Evolutionary conservation across 1,140 invertebrate species (phyloP).

Genomic region (Amyelois transitella): DNA sequence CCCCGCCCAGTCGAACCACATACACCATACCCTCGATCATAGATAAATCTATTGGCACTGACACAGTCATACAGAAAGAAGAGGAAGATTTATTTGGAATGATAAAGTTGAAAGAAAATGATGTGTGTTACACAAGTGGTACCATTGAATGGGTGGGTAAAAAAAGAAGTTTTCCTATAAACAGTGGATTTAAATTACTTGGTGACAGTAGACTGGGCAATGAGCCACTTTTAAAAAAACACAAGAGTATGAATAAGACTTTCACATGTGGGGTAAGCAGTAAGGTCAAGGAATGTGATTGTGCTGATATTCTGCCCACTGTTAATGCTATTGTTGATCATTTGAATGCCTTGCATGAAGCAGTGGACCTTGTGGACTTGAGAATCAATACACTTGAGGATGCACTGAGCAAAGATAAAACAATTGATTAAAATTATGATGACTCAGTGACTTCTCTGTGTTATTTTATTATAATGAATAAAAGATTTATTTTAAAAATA

Average conservation of each 20-base stretch:
- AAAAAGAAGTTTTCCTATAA: slow-evolving; percentile 59
- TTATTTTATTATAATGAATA: too few species aligned
- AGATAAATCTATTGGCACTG: slow-evolving; percentile 25
- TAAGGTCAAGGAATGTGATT: slow-evolving; percentile 51
- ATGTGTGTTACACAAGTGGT: slow-evolving; percentile 65
- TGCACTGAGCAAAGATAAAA: slow-evolving; percentile 27
- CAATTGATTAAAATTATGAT: slow-evolving; percentile 14
- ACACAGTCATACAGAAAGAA: slow-evolving; percentile 5
- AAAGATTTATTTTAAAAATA: too few species aligned
- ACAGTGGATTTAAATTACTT: slow-evolving; percentile 62
- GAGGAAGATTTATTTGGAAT: slow-evolving; percentile 53
- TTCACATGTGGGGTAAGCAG: slow-evolving; percentile 14
- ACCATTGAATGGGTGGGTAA: slow-evolving; percentile 65
- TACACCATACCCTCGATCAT: slow-evolving; percentile 48
- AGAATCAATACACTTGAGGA: slow-evolving; percentile 63
- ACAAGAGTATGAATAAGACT: slow-evolving; percentile 34
- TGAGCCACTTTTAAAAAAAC: slow-evolving; percentile 39
- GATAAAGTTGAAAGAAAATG: slow-evolving; percentile 57
- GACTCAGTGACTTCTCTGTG: not conserved
- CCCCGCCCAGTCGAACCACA: slow-evolving; percentile 42
- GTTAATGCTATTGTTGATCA: slow-evolving; percentile 70
- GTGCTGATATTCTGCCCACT: slow-evolving; percentile 64
- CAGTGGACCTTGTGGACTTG: slow-evolving; percentile 63
- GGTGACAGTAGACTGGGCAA: slow-evolving; percentile 19
- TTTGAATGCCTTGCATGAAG: slow-evolving; percentile 66